Conservation (phyloP, 1,140 invertebrate genomes). For the Drosophila biarmipes region DNA sequence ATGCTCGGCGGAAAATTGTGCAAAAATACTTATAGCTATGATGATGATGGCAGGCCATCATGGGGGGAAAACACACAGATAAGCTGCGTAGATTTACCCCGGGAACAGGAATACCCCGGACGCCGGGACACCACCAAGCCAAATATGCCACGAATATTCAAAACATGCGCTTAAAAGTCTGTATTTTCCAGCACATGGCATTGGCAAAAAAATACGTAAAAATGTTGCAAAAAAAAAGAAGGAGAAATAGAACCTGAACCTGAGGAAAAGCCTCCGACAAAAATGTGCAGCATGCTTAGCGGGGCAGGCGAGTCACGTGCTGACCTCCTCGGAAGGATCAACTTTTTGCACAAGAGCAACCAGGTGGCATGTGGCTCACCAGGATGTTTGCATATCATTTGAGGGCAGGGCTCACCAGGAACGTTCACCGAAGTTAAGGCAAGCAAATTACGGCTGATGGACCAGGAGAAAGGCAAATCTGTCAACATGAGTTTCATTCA, state of each 20-base stretch:
- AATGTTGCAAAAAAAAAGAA: conserved; percentile 13
- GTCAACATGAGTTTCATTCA: conserved; percentile 27
- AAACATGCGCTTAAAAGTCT: conserved; percentile 75
- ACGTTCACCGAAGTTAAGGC: conserved; percentile 20
- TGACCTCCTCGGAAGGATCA: conserved; percentile 46
- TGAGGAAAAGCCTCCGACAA: conserved; percentile 31
- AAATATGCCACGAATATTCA: conserved; percentile 78
- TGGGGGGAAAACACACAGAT: conserved; percentile 53
- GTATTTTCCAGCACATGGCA: conserved; percentile 69
- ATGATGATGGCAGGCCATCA: conserved; percentile 42
- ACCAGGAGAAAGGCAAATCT: conserved; percentile 32
- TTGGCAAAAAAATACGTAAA: conserved; percentile 13
- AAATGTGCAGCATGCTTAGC: conserved; percentile 71
- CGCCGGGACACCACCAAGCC: background rate
- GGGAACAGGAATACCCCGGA: conserved; percentile 25
- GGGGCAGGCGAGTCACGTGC: conserved; percentile 64
- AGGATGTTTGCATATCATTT: conserved; percentile 58
- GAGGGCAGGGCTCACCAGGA: conserved; percentile 19
- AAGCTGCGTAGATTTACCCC: conserved; percentile 73
- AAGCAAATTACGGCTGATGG: conserved; percentile 46
- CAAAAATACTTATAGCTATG: conserved; percentile 63
- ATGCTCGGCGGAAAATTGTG: conserved; percentile 60
- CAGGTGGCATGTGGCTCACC: conserved; percentile 50
- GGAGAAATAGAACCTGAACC: conserved; percentile 9
- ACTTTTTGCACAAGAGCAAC: conserved; percentile 32